Evolutionary conservation across 2,797 vertebrate genomes (phyloP).

Genomic region (Rhodeus uyekii): DNA sequence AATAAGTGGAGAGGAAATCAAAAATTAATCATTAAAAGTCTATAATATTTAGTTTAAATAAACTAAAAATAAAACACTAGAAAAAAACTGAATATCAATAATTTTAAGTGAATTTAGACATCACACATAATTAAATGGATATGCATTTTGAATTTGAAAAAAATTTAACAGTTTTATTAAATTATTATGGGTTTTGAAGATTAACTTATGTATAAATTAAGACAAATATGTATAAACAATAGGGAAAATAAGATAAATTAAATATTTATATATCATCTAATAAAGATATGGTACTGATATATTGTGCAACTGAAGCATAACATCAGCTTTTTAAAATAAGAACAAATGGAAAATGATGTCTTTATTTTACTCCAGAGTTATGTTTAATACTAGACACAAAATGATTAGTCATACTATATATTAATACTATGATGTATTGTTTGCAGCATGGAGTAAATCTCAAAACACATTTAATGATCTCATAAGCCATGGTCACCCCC

Average conservation of each 20-base stretch:
- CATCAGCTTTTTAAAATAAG: background rate
- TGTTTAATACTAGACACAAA: background rate
- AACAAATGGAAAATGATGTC: background rate
- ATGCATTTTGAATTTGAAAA: too few species aligned
- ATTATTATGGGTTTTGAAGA: too few species aligned
- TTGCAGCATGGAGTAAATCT: slow-evolving; percentile 29
- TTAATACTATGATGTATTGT: slow-evolving; percentile 23
- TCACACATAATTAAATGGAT: too few species aligned
- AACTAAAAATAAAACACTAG: background rate
- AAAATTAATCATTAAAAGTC: background rate
- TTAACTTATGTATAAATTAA: too few species aligned
- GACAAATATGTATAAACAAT: too few species aligned
- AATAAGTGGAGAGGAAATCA: background rate
- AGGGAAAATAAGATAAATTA: too few species aligned
- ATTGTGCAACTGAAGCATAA: background rate
- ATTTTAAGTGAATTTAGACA: background rate
- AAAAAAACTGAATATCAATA: background rate
- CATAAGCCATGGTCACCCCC: background rate
- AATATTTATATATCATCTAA: background rate
- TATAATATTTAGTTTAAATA: background rate
- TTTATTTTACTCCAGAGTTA: background rate
- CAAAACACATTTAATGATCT: slow-evolving; percentile 42
- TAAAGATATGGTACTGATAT: background rate
- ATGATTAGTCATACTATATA: background rate
- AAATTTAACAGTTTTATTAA: too few species aligned